Evolutionary conservation across 2,797 vertebrate genomes (phyloP).

Genomic region (Delichon dasypus): DNA sequence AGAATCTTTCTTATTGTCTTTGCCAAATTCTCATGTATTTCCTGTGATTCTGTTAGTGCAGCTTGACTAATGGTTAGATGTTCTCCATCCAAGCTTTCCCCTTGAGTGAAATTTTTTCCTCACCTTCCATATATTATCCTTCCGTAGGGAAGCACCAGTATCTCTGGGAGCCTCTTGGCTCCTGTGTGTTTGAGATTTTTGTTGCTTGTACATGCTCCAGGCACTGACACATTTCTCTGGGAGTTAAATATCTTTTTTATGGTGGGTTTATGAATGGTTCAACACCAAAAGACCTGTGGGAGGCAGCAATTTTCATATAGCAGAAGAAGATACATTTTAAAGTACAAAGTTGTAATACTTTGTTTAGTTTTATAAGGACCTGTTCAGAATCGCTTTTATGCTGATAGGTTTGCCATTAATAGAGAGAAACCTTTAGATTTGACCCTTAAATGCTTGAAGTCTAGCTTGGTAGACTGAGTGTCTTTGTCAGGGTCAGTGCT

Average conservation of each 20-base stretch:
- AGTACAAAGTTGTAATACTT: not conserved
- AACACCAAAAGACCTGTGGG: not conserved
- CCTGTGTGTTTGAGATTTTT: fast-evolving
- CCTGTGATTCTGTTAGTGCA: not conserved
- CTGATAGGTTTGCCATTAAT: not conserved
- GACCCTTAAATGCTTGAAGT: not conserved
- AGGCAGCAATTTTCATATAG: not conserved
- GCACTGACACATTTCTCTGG: not conserved
- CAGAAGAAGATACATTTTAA: not conserved
- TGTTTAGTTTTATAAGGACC: not conserved
- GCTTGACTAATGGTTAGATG: not conserved
- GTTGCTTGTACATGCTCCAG: not conserved
- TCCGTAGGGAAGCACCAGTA: not conserved
- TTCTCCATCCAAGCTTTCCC: not conserved
- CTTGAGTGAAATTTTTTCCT: not conserved
- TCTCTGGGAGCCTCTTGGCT: not conserved
- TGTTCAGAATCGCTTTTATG: not conserved
- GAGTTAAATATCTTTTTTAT: not conserved
- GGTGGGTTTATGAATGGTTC: not conserved
- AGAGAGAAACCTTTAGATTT: not conserved
- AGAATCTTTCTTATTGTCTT: not conserved
- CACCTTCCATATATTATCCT: not conserved
- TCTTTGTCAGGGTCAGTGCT: not conserved
- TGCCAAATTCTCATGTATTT: not conserved
- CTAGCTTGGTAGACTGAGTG: fast-evolving